Evolutionary conservation across 2,888 invertebrate species (phyloP).

Genomic region (Chydorus sphaericus): DNA sequence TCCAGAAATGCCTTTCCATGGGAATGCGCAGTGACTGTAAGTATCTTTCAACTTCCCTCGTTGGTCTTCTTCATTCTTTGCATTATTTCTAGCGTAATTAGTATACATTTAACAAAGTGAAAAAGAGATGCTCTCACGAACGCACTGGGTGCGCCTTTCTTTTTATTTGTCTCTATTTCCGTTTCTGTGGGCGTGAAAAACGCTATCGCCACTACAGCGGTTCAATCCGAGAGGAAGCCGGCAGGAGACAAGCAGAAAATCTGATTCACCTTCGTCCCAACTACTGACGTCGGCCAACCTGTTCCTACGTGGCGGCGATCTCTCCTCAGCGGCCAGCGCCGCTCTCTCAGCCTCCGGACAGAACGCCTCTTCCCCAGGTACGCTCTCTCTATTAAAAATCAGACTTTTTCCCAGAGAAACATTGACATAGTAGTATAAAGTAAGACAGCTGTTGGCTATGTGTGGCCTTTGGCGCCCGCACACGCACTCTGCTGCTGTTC

Average conservation of each 20-base stretch:
- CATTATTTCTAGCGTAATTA: background rate
- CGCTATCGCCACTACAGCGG: conserved; percentile 72
- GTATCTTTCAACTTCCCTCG: conserved; percentile 51
- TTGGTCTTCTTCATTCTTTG: conserved; percentile 19
- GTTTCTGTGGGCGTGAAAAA: no score
- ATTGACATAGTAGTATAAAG: no score
- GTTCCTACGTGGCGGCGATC: conserved; percentile 19
- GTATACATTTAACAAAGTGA: background rate
- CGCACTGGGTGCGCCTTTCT: no score
- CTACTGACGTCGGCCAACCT: conserved; percentile 33
- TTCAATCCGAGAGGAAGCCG: conserved; percentile 91
- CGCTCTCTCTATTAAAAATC: conserved; percentile 46
- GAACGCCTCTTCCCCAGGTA: conserved; percentile 4
- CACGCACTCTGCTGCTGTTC: no score
- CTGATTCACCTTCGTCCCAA: conserved; percentile 11
- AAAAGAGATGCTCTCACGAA: no score
- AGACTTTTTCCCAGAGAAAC: background rate
- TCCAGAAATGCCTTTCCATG: conserved; percentile 92
- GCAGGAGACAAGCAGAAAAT: conserved; percentile 37
- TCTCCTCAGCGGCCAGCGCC: conserved; percentile 7
- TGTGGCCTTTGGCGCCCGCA: no score
- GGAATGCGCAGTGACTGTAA: conserved; percentile 99
- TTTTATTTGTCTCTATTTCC: no score
- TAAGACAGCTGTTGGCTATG: no score
- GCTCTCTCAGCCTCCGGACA: conserved; percentile 5